Conservation (phyloP, 1,140 invertebrate genomes). For the Tetranychus cinnabarinus region DNA sequence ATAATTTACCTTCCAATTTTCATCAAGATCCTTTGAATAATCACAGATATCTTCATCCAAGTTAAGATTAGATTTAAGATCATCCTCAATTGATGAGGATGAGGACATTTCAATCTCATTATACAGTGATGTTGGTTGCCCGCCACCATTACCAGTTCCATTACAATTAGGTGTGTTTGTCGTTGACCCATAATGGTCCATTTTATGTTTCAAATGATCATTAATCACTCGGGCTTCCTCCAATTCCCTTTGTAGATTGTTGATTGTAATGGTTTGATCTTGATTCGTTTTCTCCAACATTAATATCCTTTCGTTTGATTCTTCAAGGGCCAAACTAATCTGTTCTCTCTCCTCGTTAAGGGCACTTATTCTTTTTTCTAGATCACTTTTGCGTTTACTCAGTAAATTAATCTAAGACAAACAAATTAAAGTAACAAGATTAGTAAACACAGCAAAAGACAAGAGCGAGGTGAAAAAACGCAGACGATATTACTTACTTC, state of each 20-base stretch:
- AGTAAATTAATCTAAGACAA: constrained; percentile 41
- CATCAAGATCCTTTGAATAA: neutral
- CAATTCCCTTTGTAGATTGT: constrained; percentile 24
- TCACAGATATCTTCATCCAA: too few species aligned
- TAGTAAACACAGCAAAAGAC: too few species aligned
- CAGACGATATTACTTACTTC: constrained; percentile 32
- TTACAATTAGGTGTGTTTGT: neutral
- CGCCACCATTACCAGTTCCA: neutral
- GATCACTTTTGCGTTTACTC: constrained; percentile 52
- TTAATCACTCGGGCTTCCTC: constrained; percentile 34
- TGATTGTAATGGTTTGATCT: constrained; percentile 18
- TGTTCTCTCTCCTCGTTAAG: constrained; percentile 50
- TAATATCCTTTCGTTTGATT: constrained; percentile 61
- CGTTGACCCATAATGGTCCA: neutral
- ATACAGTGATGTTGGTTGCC: constrained; percentile 20
- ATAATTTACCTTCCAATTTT: constrained; percentile 6
- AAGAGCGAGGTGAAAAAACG: neutral
- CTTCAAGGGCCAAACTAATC: constrained; percentile 49
- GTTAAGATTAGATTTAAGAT: neutral
- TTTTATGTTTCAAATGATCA: constrained; percentile 18
- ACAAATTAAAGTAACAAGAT: neutral
- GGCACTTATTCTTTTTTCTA: constrained; percentile 41
- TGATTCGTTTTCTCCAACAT: constrained; percentile 35
- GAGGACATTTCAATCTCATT: constrained; percentile 29
- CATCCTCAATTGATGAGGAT: constrained; percentile 13